phyloP scores from a whole-genome alignment of 2,113 vertebrate genomes.

The Proterorhinus semilunaris region DNA sequence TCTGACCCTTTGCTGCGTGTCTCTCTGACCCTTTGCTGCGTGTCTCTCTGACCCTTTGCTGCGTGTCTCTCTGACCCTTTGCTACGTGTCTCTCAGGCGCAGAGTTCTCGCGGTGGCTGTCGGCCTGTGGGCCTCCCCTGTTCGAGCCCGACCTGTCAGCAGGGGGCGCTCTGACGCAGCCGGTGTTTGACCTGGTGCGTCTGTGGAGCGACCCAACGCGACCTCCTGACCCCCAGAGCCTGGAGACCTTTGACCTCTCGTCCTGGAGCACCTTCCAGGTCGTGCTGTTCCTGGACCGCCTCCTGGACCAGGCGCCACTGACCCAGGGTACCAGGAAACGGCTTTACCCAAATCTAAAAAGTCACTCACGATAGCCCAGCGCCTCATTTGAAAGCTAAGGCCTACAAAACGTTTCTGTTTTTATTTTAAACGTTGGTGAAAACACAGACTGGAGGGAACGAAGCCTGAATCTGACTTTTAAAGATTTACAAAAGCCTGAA shows the following conservation, averaged over 20 bases:
- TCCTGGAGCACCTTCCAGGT: conserved; percentile 96
- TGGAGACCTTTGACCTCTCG: conserved; percentile 82
- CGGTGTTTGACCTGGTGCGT: conserved; percentile 86
- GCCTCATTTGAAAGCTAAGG: too few species aligned
- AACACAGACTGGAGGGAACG: too few species aligned
- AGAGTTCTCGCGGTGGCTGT: conserved; percentile 95
- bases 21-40: too few species aligned
- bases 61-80: too few species aligned
- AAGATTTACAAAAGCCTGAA: too few species aligned
- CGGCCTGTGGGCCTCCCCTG: conserved; percentile 87
- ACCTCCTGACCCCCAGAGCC: conserved; percentile 71
- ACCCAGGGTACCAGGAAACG: conserved; percentile 85
- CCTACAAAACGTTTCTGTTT: too few species aligned
- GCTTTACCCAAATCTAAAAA: not conserved
- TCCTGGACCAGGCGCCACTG: conserved; percentile 88
- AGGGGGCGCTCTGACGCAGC: conserved; percentile 83
- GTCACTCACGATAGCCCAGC: too few species aligned
- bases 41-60: too few species aligned
- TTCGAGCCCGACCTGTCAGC: conserved; percentile 92
- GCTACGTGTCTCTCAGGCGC: conserved; percentile 83
- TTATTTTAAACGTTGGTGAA: too few species aligned
- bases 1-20: too few species aligned
- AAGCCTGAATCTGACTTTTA: too few species aligned
- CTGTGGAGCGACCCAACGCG: conserved; percentile 85
- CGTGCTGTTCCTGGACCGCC: conserved; percentile 92